Evolutionary conservation across 1,140 invertebrate genomes (phyloP), one percentile per base, ranked within the genome.

Genomic region (Zaprionus camerounensis): DNA sequence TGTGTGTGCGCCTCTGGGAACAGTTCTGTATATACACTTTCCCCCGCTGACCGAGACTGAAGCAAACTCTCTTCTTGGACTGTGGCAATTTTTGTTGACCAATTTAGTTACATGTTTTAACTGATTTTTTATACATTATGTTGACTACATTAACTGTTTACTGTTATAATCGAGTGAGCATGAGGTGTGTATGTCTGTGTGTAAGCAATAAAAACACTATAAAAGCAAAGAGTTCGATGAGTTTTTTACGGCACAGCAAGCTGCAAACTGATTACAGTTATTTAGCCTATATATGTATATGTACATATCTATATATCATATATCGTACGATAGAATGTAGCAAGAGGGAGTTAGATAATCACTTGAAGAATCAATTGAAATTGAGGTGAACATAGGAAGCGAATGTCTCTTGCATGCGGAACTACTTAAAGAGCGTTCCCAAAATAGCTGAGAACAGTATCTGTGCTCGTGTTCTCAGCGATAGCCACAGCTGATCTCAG

Each of bases 81-180:
- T 74, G 75, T 62, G 69, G 71, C 64, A 77, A 81, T 71, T 81
- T 62, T 81, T 62, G 70, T 67, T 81, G 59, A 64, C 41, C 38
- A 71, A 64, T 62, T 73, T 67, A 61, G 61, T 15, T 68, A 49
- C 36, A 66, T 2, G 58, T 2, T 44, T 66, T 51, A 51, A 55
- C 53, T 49, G 20, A 74, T 31, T 76, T 53, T 53, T 62, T 67
- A 13, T 68, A 51, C 66, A 76, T 49, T 69, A 62, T 34, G 51
- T 58, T 36, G 22, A 51, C 66, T 76, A 80, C 70, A 80, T 83
- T 88, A 87, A 83, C 70, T 88, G 82, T 85, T 87, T 87, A 87
- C 83, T 87, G 83, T 87, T 81, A 77, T 86, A 82, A 76, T 36
- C n/a, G 44, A 34, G 31, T 24, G 41, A 34, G 49, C n/a, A 15